Evolutionary conservation across 2,888 invertebrate species (phyloP).

Genomic region (Eilema caniola): DNA sequence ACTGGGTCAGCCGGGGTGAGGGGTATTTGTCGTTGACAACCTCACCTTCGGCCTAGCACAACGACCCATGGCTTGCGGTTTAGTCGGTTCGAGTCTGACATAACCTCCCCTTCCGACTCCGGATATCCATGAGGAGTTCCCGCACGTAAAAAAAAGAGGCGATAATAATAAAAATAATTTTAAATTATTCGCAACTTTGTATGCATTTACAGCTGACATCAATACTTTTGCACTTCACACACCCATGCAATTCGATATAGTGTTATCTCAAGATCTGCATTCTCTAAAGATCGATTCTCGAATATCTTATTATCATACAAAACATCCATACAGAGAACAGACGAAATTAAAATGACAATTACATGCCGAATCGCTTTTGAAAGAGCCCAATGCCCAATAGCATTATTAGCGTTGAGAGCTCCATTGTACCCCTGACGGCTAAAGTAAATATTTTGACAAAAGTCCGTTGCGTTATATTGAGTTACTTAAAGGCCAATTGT

Average conservation of each 20-base stretch:
- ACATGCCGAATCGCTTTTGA: constrained; percentile 64
- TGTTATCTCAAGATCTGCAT: constrained; percentile 77
- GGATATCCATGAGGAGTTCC: too few species aligned
- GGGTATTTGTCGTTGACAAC: too few species aligned
- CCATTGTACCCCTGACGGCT: constrained; percentile 71
- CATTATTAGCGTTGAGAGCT: constrained; percentile 79
- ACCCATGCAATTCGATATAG: constrained; percentile 69
- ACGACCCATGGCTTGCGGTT: too few species aligned
- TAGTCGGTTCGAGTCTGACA: too few species aligned
- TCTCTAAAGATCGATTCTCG: constrained; percentile 65
- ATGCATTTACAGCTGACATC: constrained; percentile 42
- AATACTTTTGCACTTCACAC: constrained; percentile 30
- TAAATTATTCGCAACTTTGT: neutral
- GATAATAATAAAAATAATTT: neutral
- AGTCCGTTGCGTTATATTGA: constrained; percentile 81
- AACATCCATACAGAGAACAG: constrained; percentile 62
- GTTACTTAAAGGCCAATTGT: constrained; percentile 79
- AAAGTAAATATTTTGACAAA: constrained; percentile 86
- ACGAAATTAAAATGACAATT: constrained; percentile 81
- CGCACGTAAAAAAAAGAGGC: too few species aligned
- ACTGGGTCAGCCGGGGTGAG: too few species aligned
- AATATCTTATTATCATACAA: constrained; percentile 68
- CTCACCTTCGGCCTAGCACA: too few species aligned
- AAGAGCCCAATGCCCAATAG: constrained; percentile 70
- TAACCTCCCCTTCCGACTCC: too few species aligned